phyloP scores from a whole-genome alignment of 2,888 invertebrate species.

The Ophion ventricosus region DNA sequence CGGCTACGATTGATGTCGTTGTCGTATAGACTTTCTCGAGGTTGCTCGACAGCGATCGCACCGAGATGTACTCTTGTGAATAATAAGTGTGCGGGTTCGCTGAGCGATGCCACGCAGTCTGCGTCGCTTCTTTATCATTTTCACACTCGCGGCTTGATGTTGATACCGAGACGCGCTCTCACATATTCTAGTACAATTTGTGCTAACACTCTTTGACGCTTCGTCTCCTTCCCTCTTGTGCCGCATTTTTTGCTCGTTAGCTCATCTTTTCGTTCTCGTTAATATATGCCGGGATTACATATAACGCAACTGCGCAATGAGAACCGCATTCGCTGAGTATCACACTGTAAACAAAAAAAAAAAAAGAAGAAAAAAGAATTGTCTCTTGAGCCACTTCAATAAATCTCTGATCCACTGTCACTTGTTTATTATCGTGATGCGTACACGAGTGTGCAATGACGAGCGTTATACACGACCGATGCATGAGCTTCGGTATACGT shows the following conservation, averaged over 20 bases:
- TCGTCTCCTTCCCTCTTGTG: not conserved
- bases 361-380: not conserved
- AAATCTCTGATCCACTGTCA: conserved; percentile 28
- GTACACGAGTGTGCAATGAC: not conserved
- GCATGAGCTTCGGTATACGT: too few species aligned
- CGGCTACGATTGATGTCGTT: too few species aligned
- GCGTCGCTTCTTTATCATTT: conserved; percentile 68
- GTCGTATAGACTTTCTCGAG: too few species aligned
- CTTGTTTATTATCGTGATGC: not conserved
- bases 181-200: conserved; percentile 16
- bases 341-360: conserved; percentile 17
- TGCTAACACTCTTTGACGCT: conserved; percentile 41
- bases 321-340: conserved; percentile 41
- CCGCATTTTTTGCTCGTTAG: not conserved
- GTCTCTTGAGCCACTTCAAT: conserved; percentile 39
- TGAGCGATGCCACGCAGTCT: conserved; percentile 74
- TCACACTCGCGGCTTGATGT: conserved; percentile 38
- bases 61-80: too few species aligned
- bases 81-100: conserved; percentile 3
- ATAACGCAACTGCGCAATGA: conserved; percentile 55
- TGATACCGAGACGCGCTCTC: conserved; percentile 43
- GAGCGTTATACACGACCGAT: not conserved
- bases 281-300: conserved; percentile 20
- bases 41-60: too few species aligned
- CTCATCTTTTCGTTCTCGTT: conserved; percentile 40